These are phyloP conservation scores for Eospalax fontanierii DNA, from an alignment of 2,797 vertebrate genomes.

Conservation along the genomic window DNA sequence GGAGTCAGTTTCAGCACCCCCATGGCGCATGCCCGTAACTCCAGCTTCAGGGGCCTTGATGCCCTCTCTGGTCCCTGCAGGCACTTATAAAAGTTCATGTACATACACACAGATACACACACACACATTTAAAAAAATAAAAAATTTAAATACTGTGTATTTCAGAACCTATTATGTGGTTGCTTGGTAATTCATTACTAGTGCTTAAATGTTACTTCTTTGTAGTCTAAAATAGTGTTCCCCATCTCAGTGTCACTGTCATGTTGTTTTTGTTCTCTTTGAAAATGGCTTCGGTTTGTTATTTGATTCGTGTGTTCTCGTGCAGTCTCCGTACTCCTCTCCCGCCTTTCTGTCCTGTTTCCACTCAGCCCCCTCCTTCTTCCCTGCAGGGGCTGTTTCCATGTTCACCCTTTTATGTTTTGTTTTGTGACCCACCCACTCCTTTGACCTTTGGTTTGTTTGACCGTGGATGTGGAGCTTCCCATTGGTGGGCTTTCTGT, in stretches of 20 bases:
- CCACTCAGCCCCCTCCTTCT: not conserved
- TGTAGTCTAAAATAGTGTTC: not conserved
- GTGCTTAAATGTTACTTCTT: conserved; percentile 28
- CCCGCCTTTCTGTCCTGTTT: not conserved
- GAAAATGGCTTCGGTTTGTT: not conserved
- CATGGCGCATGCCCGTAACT: not conserved
- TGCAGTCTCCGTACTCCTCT: not conserved
- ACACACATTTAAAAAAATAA: not conserved
- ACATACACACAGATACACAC: not conserved
- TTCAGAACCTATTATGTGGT: not conserved
- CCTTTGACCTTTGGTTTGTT: not conserved
- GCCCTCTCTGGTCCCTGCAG: not conserved
- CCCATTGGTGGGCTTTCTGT: not conserved
- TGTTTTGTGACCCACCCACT: not conserved
- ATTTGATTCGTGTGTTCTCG: not conserved
- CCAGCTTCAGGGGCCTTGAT: not conserved
- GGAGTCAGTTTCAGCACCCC: not conserved
- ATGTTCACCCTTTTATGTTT: not conserved
- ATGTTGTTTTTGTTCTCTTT: not conserved
- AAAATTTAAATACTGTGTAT: not conserved
- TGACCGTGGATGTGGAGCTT: not conserved
- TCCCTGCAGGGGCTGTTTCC: not conserved
- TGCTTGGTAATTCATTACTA: conserved; percentile 40
- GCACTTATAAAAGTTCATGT: not conserved
- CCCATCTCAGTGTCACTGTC: not conserved